phyloP scores from a whole-genome alignment of 2,113 vertebrate genomes.

The Dromiciops gliroides region DNA sequence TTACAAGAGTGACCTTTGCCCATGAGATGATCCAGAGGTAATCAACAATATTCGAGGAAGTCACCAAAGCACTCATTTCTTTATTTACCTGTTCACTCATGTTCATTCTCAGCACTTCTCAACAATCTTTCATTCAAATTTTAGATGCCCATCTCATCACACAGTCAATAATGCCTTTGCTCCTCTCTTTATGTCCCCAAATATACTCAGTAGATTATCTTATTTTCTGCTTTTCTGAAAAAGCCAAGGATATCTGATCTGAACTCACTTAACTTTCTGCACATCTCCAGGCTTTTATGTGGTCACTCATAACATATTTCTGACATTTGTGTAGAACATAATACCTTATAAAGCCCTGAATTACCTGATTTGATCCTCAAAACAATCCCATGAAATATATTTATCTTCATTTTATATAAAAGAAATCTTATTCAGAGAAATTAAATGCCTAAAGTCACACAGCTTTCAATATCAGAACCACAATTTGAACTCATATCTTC shows the following conservation, averaged over 20 bases:
- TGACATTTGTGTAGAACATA: not conserved
- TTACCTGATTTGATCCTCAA: not conserved
- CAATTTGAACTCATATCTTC: not conserved
- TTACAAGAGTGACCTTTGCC: not conserved
- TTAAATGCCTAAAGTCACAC: not conserved
- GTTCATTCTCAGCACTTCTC: not conserved
- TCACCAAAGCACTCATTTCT: not conserved
- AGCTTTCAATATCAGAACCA: not conserved
- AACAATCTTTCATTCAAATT: too few relatives aligned
- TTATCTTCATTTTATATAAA: not conserved
- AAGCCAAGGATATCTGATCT: not conserved
- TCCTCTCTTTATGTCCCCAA: not conserved
- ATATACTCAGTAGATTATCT: not conserved
- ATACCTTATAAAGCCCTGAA: not conserved
- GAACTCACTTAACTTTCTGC: not conserved
- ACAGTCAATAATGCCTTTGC: not conserved
- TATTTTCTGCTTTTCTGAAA: not conserved
- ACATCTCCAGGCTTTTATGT: not conserved
- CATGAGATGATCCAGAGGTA: not conserved
- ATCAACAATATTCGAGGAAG: not conserved
- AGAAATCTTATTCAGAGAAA: not conserved
- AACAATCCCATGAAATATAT: not conserved
- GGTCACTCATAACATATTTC: not conserved
- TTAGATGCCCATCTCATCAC: not conserved
- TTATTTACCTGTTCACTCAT: not conserved